Conservation (phyloP, 2,797 vertebrate species). For the Argya squamiceps region DNA sequence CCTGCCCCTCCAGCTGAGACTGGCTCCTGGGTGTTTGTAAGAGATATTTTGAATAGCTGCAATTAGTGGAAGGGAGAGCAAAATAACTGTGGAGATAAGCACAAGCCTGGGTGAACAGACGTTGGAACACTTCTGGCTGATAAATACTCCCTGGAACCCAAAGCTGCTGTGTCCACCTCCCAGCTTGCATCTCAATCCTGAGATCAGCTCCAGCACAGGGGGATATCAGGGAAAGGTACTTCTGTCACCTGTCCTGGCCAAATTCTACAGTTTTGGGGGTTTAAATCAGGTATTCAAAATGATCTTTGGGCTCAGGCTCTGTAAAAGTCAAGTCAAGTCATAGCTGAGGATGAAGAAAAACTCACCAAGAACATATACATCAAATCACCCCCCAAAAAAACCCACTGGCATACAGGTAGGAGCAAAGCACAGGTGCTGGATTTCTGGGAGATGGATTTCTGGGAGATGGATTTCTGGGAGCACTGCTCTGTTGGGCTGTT, state of each 20-base stretch:
- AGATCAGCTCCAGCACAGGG: not conserved
- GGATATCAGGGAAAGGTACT: not conserved
- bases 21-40: not conserved
- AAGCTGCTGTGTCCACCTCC: not conserved
- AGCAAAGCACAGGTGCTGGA: not conserved
- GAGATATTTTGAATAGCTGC: not conserved
- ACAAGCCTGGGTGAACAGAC: not conserved
- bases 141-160: not conserved
- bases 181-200: not conserved
- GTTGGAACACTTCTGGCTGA: not conserved
- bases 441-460: not conserved
- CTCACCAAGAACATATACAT: fast-evolving
- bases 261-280: not conserved
- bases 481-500: not conserved
- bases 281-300: not conserved
- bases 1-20: not conserved
- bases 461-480: not conserved
- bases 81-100: not conserved
- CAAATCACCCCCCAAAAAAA: not conserved
- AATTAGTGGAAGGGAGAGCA: not conserved
- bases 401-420: fast-evolving
- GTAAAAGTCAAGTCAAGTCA: not conserved
- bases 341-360: not conserved
- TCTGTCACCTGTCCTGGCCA: not conserved
- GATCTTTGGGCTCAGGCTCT: not conserved